Percentiles rank a stretch among this genome's conserved stretches.
phyloP scores from a whole-genome alignment of 2,113 vertebrate species.

The Enhydra lutris region DNA sequence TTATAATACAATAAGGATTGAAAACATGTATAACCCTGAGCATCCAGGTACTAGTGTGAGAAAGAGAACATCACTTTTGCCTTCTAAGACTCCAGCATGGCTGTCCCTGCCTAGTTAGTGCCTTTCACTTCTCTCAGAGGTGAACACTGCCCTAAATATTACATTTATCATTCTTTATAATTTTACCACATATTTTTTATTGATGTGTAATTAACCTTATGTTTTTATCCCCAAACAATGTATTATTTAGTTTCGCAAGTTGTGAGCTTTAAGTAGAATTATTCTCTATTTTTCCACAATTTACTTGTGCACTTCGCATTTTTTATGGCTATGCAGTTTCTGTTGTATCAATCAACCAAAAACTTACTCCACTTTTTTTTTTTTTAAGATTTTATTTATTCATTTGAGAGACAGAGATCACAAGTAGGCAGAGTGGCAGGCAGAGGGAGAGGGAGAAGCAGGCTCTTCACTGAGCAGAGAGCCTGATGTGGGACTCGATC shows the following conservation, averaged over 20 bases:
- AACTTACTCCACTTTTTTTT: not conserved
- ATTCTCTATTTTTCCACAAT: not conserved
- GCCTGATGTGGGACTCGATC: too few relatives aligned
- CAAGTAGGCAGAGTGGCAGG: too few relatives aligned
- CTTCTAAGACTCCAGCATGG: not conserved
- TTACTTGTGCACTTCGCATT: not conserved
- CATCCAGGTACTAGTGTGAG: not conserved
- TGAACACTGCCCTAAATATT: not conserved
- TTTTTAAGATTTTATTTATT: too few relatives aligned
- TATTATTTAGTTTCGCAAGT: not conserved
- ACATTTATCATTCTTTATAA: not conserved
- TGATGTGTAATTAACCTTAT: too few relatives aligned
- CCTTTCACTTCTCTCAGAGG: not conserved
- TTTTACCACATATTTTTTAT: not conserved
- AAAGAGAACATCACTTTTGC: not conserved
- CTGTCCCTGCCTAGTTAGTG: not conserved
- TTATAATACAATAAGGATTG: not conserved
- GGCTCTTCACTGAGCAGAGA: too few relatives aligned
- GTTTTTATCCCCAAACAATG: not conserved
- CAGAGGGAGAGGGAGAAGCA: too few relatives aligned
- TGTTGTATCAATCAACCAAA: not conserved
- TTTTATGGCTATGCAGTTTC: not conserved
- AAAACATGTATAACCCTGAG: not conserved
- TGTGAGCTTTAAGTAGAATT: not conserved
- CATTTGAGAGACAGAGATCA: too few relatives aligned